Conservation (phyloP, 2,888 invertebrate genomes). For the Ferdinandea cuprea region DNA sequence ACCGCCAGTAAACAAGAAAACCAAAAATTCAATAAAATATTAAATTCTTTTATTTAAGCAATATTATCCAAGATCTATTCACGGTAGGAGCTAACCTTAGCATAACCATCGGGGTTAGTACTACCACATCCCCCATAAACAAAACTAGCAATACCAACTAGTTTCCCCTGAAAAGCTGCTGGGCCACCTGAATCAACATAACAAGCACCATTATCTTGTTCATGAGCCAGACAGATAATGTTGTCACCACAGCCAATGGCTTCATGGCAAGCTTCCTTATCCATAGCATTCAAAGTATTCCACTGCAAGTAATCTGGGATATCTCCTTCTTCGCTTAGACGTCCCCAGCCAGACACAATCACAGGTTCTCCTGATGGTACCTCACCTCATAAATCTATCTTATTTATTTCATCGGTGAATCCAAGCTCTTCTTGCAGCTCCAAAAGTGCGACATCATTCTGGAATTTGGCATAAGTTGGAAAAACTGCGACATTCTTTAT, state of each 20-base stretch:
- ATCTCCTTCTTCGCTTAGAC: conserved; percentile 74
- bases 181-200: conserved; percentile 81
- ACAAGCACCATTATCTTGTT: conserved; percentile 78
- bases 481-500: conserved; percentile 77
- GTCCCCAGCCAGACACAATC: conserved; percentile 80
- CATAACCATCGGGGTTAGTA: conserved; percentile 79
- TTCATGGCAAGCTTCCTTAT: conserved; percentile 76
- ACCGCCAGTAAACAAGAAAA: too few relatives aligned
- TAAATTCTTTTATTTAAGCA: conserved; percentile 20
- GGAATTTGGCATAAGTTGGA: conserved; percentile 79
- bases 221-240: conserved; percentile 78
- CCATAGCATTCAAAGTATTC: conserved; percentile 76
- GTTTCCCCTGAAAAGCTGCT: conserved; percentile 75
- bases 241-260: conserved; percentile 78
- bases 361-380: conserved; percentile 76
- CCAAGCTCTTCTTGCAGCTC: conserved; percentile 73
- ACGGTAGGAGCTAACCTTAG: conserved; percentile 77
- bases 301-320: conserved; percentile 78
- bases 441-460: conserved; percentile 79
- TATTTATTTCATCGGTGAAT: conserved; percentile 75
- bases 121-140: conserved; percentile 80
- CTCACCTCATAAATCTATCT: conserved; percentile 76
- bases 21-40: too few relatives aligned
- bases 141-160: conserved; percentile 78
- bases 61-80: conserved; percentile 77